Conservation (phyloP, 2,113 vertebrate genomes). For the Datnioides undecimradiatus region DNA sequence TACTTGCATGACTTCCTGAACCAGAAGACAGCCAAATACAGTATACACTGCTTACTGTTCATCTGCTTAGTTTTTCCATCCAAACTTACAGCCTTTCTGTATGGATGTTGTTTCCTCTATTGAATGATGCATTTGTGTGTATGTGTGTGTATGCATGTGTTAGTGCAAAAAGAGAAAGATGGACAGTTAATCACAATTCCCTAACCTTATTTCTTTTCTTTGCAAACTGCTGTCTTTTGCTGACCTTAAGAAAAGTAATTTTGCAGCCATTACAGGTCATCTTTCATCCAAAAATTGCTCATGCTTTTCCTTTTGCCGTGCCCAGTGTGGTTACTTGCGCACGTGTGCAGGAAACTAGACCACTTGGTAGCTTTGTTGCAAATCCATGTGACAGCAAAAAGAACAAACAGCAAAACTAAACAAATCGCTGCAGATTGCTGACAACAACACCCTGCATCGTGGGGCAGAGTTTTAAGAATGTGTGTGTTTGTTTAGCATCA, state of each 20-base stretch:
- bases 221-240: constrained; percentile 20
- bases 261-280: constrained; percentile 5
- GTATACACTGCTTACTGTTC: background rate
- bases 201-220: constrained; percentile 1
- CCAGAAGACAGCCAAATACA: background rate
- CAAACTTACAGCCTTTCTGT: constrained; percentile 4
- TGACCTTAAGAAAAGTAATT: constrained; percentile 13
- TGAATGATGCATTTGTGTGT: no score
- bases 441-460: background rate
- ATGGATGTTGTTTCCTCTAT: background rate
- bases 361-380: constrained; percentile 14
- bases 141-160: background rate
- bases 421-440: constrained; percentile 12
- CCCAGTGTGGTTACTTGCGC: constrained; percentile 14
- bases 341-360: constrained; percentile 40
- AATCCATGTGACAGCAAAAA: constrained; percentile 50
- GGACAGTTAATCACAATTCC: background rate
- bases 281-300: constrained; percentile 38
- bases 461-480: background rate
- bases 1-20: constrained; percentile 10
- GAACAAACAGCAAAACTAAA: constrained; percentile 12
- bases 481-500: constrained; percentile 4
- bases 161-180: constrained; percentile 3
- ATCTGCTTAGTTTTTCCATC: background rate
- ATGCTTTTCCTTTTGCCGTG: constrained; percentile 12